Evolutionary conservation across 2,888 invertebrate genomes (phyloP), one percentile per base, ranked within the genome.

Genomic region (Mechanitis messenoides): DNA sequence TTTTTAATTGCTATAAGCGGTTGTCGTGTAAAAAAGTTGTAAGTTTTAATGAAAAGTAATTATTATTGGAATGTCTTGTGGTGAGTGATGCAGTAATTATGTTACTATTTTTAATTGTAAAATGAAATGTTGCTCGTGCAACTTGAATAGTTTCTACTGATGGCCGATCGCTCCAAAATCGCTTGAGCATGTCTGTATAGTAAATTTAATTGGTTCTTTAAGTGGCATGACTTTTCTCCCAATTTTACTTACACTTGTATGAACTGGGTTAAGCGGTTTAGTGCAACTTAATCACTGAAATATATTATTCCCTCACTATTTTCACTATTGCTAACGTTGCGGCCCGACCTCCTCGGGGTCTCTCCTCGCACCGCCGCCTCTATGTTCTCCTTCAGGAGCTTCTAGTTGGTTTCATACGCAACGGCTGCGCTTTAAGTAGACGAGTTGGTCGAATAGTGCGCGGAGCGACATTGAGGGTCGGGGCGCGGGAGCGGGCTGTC

Each of bases 151-250:
- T 67, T 76, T 73, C 57, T 72, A 76, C 76, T 71, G 77, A 79
- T 74, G 86, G 80, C 87, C 89, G 87, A 84, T 88, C 88, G 89
- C 87, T 88, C 85, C 71, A 74, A 76, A 20, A 79, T 77, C 69
- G 88, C 88, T 88, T 87, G 72, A 80, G 90, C 90, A 90, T 90
- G 90, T 83, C 83, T 84, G 84, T 88, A 83, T 72, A 60, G 64
- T 64, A 66, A 62, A 67, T 64, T 67, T 64, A 67, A 81, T 78
- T 84, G 75, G 78, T 83, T 83, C 75, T 78, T 79, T 81, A 83
- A 83, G 75, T 81, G 81, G 90, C 90, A 90, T 90, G 90, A 78
- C 72, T 81, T 80, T 78, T 82, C 76, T 83, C 76, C 20, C 74
- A 77, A 82, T 83, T 74, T 81, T 83, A 85, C 82, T 84, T 80